phyloP scores from a whole-genome alignment of 1,140 invertebrate species.

The Lucilia sericata region DNA sequence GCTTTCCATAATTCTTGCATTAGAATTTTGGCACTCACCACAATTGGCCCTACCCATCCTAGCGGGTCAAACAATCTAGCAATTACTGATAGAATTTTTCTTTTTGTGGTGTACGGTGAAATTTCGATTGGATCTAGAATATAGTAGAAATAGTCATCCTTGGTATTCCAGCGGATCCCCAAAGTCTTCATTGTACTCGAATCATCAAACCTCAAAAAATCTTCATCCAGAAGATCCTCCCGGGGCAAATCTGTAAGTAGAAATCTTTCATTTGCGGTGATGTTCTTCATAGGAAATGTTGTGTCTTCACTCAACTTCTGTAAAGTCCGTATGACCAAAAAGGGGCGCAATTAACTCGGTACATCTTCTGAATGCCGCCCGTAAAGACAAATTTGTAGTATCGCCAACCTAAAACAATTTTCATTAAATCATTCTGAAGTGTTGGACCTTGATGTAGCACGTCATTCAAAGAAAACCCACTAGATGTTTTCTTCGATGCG shows the following conservation, averaged over 20 bases:
- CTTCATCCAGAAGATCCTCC: slow-evolving; percentile 26
- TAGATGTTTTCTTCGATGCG: too few species aligned
- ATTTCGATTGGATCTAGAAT: not conserved
- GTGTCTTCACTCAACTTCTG: not conserved
- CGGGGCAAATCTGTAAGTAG: not conserved
- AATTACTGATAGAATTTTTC: not conserved
- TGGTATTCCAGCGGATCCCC: not conserved
- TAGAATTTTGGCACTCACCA: not conserved
- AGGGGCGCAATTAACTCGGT: not conserved
- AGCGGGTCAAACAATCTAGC: not conserved
- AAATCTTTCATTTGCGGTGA: not conserved
- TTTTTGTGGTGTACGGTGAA: not conserved
- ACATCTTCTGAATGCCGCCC: slow-evolving; percentile 38
- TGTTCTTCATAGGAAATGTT: not conserved
- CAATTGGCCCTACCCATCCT: not conserved
- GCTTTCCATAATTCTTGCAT: not conserved
- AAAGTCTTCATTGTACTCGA: not conserved
- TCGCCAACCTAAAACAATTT: not conserved
- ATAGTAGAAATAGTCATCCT: not conserved
- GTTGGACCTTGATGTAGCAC: too few species aligned
- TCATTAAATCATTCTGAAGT: not conserved
- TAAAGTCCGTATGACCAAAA: not conserved
- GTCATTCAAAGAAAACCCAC: too few species aligned
- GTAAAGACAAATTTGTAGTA: not conserved
- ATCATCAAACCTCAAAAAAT: not conserved